Base-by-base conservation (phyloP, 35 echinoderm and acorn worm species). In the Apostichopus parvimensis region DNA sequence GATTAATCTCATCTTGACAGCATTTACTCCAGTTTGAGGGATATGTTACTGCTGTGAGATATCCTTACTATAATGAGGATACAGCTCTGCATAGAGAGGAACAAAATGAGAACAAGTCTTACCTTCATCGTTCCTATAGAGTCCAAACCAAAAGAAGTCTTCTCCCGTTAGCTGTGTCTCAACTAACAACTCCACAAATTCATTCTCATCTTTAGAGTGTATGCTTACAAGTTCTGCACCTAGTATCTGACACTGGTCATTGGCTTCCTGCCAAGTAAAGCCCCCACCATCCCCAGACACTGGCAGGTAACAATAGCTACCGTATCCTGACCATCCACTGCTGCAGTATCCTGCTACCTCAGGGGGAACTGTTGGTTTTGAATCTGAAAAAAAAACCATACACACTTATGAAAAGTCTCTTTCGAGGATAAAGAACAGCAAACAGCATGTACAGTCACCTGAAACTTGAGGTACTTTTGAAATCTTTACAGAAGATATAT, bases 161-260 rank as follows among this genome's bases (percentile, higher is more conserved):
- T 65, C 77, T 57, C 53, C 11, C 13, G 77, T 15, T 45, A 45
- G 34, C 13, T 80, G 56, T 18, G 57, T 53, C 45, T 77, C 54
- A 57, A 62, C 34, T 60, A 92, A 92, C 5, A 56, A 66, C 20
- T 80, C 77, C 1, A 80, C 79, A 92, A 92, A 92, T 71, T 92
- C 90, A 28, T 79, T 80, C 90, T 92, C 90, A 20, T 79, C 54
- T 34, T 77, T 66, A 5, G 90, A 92, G 77, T 92, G 91, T 7
- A 92, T 92, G 64, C 91, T 92, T 26, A 76, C 91, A 11, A 92
- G 22, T 15, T 92, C 53, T 73, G 77, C 79, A 59, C 79, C 80
- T 21, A 52, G 26, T 9, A 13, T 18, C 20, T 17, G 77, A 71
- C 28, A 84, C 15, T 54, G 7, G 1, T 12, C 53, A 17, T n/a